Conservation (phyloP, 2,888 invertebrate species). For the Drosophila borealis region DNA sequence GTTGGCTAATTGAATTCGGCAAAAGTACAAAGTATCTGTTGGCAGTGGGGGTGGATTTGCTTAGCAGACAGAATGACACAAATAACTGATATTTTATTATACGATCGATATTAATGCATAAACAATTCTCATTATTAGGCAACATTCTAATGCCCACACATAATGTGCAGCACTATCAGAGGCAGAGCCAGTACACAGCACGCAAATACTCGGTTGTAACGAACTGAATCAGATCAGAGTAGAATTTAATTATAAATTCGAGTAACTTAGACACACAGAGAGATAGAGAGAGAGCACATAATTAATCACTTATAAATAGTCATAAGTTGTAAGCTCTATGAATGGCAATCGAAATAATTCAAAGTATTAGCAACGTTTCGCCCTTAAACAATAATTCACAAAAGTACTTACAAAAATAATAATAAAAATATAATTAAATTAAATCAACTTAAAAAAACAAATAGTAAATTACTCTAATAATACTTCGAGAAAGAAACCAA, state of each 20-base stretch:
- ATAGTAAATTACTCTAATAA: constrained; percentile 29
- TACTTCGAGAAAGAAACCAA: constrained; percentile 15
- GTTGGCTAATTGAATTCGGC: constrained; percentile 70
- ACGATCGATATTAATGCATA: constrained; percentile 61
- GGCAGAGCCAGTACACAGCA: constrained; percentile 84
- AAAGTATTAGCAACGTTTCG: constrained; percentile 67
- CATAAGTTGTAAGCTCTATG: constrained; percentile 74
- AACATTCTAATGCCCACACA: constrained; percentile 83
- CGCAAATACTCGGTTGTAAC: constrained; percentile 84
- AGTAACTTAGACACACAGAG: constrained; percentile 21
- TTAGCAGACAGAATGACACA: constrained; percentile 22
- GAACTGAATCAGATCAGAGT: constrained; percentile 65
- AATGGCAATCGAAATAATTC: constrained; percentile 54
- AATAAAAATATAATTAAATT: constrained; percentile 9
- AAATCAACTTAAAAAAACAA: constrained; percentile 16
- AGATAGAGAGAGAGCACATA: constrained; percentile 40
- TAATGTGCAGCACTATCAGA: constrained; percentile 85
- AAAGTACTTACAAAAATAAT: constrained; percentile 30
- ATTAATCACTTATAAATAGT: constrained; percentile 59
- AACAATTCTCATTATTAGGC: constrained; percentile 77
- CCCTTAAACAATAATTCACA: constrained; percentile 29
- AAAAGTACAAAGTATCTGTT: constrained; percentile 41
- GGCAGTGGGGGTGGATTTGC: constrained; percentile 47
- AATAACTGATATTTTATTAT: constrained; percentile 32
- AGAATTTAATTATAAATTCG: constrained; percentile 46